Base-by-base conservation (phyloP, 2,888 invertebrate genomes). In the Stramonita haemastoma region DNA sequence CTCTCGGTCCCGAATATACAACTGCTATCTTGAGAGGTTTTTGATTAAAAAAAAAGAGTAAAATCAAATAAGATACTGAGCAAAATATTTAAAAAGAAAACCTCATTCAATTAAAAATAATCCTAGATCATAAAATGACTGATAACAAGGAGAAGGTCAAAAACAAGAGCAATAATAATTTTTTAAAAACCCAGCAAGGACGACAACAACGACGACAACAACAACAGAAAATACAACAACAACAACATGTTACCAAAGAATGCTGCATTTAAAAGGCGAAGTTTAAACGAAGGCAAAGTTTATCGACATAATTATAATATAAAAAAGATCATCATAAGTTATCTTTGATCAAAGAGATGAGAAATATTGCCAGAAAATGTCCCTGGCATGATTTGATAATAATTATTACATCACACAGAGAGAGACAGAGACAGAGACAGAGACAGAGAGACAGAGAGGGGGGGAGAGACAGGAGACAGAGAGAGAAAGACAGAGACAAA, bases 401-500 rank as follows among this genome's bases (percentile, higher is more conserved):
- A 11, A 60, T 19, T 11, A 22, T 22, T 13, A 66, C 13, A 22
- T 66, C 66, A 26, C 17, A 6, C n/a, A n/a, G 29, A n/a, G 26
- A 26, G 29, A n/a, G 73, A 29, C 4, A 26, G 11, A 26, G 29
- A 73, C n/a, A n/a, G n/a, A 73, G 73, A 73, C n/a, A n/a, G 73
- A 26, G 11, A 73, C 4, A 73, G 26, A n/a, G 73, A 73, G 73
- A 73, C 4, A 73, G 73, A 73, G 73, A 73, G 73, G 29, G n/a
- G n/a, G n/a, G 4, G 11, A 26, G 73, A 29, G 29, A n/a, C 2
- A 73, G 73, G 73, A n/a, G 60, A 19, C 6, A 22, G 29, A 73
- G 73, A 73, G 73, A 73, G 73, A 73, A n/a, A n/a, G 73, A n/a
- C n/a, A n/a, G 73, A 73, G 73, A n/a, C n/a, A 73, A n/a, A 73